A percentile compares a stretch with the other conserved stretches of the same genome.
phyloP scores from a whole-genome alignment of 2,797 vertebrate genomes.

The Microctenopoma stevenorrisi region DNA sequence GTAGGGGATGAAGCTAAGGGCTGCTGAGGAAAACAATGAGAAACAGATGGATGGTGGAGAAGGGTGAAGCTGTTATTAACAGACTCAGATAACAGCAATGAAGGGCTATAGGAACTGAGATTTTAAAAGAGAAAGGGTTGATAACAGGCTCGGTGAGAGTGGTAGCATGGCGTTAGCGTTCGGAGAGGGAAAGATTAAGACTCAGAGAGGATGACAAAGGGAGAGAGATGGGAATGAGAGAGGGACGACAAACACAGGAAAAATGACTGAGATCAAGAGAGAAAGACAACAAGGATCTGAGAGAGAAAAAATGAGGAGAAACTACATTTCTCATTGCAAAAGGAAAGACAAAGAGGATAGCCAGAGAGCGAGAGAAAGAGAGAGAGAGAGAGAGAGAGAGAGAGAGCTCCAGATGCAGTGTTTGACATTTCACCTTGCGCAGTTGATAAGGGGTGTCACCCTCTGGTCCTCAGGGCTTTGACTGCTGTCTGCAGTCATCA shows the following conservation, averaged over 20 bases:
- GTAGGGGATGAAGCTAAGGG: conserved; percentile 15
- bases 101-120: conserved; percentile 13
- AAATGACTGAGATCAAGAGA: conserved; percentile 41
- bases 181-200: conserved; percentile 45
- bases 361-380: not conserved
- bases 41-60: conserved; percentile 36
- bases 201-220: conserved; percentile 29
- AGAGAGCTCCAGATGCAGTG: conserved; percentile 76
- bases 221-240: conserved; percentile 28
- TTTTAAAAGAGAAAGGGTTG: conserved; percentile 37
- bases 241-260: conserved; percentile 7
- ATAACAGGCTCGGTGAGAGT: conserved; percentile 40
- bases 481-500: conserved; percentile 81
- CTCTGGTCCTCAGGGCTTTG: conserved; percentile 80
- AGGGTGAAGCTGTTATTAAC: conserved; percentile 43
- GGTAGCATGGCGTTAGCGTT: conserved; percentile 34
- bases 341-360: not conserved
- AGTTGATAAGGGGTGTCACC: conserved; percentile 84
- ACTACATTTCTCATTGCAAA: conserved; percentile 31
- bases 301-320: conserved; percentile 38
- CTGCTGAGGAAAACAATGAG: conserved; percentile 43
- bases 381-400: conserved; percentile 20
- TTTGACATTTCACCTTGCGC: conserved; percentile 84
- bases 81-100: conserved; percentile 35
- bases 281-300: conserved; percentile 42